Conservation (phyloP, 2,888 invertebrate genomes). For the Endotricha flammealis region DNA sequence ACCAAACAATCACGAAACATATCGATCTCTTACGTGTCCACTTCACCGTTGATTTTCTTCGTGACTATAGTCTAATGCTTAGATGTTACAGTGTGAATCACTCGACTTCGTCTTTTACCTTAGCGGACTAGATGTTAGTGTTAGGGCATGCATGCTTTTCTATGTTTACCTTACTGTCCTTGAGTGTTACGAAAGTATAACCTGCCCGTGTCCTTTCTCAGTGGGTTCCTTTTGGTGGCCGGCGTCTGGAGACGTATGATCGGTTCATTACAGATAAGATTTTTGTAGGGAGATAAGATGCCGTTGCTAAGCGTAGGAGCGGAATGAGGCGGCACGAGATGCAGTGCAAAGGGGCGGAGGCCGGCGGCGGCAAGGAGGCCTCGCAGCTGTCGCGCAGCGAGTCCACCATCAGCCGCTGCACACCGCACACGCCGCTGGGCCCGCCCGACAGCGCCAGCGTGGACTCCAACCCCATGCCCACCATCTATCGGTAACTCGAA, state of each 20-base stretch:
- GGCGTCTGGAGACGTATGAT: constrained; percentile 50
- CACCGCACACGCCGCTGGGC: constrained; percentile 69
- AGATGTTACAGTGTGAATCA: constrained; percentile 49
- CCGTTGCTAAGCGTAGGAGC: constrained; percentile 67
- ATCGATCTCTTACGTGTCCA: constrained; percentile 27
- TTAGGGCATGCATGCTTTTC: constrained; percentile 70
- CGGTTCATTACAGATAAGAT: constrained; percentile 65
- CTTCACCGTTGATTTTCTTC: constrained; percentile 35
- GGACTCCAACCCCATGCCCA: constrained; percentile 90
- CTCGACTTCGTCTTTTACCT: constrained; percentile 32
- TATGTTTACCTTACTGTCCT: constrained; percentile 53
- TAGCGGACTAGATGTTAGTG: constrained; percentile 63
- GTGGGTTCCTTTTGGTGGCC: constrained; percentile 38
- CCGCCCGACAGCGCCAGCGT: constrained; percentile 88
- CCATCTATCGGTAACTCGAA: constrained; percentile 89
- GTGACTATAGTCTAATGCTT: constrained; percentile 53
- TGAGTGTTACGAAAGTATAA: constrained; percentile 49
- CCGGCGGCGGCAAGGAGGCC: constrained; percentile 55
- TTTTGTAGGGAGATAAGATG: constrained; percentile 68
- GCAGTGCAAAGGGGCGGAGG: constrained; percentile 58
- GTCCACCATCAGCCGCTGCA: constrained; percentile 81
- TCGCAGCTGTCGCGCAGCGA: constrained; percentile 85
- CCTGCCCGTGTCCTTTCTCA: constrained; percentile 49
- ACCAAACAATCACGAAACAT: constrained; percentile 13
- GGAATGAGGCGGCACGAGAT: constrained; percentile 64